These are phyloP conservation scores for Berghia stephanieae DNA, from an alignment of 1,140 invertebrate species.

Conservation along the genomic window DNA sequence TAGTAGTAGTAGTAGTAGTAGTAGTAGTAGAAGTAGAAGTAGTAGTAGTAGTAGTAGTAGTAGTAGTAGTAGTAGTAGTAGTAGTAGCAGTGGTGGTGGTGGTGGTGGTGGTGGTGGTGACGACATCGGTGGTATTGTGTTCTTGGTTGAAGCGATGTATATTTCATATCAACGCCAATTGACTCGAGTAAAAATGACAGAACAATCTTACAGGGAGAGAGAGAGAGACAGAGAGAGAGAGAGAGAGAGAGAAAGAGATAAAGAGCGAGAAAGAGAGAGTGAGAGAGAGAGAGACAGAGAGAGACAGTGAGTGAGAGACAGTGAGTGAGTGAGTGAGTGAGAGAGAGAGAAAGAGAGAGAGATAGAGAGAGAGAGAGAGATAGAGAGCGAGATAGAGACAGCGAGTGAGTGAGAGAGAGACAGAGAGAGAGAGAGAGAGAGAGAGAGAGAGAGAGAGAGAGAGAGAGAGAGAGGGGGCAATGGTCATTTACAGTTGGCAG, in stretches of 20 bases:
- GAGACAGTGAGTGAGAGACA: neutral
- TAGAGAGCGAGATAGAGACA: too few species aligned
- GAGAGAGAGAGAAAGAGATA: constrained; percentile 4
- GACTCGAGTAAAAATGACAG: neutral
- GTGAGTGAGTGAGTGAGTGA: neutral
- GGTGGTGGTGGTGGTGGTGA: constrained; percentile 12
- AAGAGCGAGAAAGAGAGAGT: neutral
- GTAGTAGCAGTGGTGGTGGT: constrained; percentile 17
- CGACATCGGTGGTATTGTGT: neutral
- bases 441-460: too few species aligned
- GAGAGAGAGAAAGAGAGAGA: too few species aligned
- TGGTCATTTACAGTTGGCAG: too few species aligned
- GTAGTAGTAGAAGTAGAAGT: constrained; percentile 11
- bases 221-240: neutral
- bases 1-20: constrained; percentile 9
- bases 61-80: constrained; percentile 9
- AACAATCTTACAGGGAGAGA: neutral
- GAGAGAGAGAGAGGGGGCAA: too few species aligned
- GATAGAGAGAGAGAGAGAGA: too few species aligned
- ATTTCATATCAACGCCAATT: neutral
- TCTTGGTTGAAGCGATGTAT: neutral
- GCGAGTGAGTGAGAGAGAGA: too few species aligned
- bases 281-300: neutral
- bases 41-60: neutral
- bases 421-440: too few species aligned